Percentiles rank a stretch among this genome's conserved stretches.
Conservation (phyloP, 1,140 invertebrate genomes). For the Frieseomelitta varia region DNA sequence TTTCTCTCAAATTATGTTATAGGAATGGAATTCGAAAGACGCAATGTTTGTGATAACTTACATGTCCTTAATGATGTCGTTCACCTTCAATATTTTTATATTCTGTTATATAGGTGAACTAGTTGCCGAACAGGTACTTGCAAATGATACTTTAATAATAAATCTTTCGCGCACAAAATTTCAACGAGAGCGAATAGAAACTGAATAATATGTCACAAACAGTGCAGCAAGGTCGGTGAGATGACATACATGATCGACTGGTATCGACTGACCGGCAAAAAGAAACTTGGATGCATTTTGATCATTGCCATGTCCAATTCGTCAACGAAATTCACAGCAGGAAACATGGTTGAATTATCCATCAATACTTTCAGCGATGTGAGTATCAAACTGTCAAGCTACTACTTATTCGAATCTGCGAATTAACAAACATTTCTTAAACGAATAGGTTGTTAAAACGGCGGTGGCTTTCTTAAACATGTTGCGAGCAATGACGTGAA, state of each 20-base stretch:
- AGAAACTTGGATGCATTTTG: constrained; percentile 54
- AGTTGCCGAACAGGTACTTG: constrained; percentile 58
- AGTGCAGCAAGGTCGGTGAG: constrained; percentile 62
- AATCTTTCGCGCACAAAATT: background rate
- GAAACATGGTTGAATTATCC: constrained; percentile 60
- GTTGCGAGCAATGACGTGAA: constrained; percentile 14
- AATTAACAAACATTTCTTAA: background rate
- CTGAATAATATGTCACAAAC: background rate
- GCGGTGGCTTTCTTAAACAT: constrained; percentile 46
- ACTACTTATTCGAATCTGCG: background rate
- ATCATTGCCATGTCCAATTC: constrained; percentile 65
- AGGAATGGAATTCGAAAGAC: constrained; percentile 60
- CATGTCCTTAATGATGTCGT: constrained; percentile 32
- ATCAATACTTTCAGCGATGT: constrained; percentile 65
- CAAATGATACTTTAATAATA: background rate
- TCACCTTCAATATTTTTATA: constrained; percentile 67
- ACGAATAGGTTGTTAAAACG: constrained; percentile 50
- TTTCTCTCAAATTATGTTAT: constrained; percentile 8
- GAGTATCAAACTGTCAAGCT: constrained; percentile 13
- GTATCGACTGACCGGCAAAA: constrained; percentile 54
- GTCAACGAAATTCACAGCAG: constrained; percentile 60
- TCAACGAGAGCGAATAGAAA: background rate
- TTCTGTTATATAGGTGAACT: constrained; percentile 70
- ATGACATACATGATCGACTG: constrained; percentile 62
- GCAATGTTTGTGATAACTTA: background rate